These are phyloP conservation scores for Aurelia sp. DNA, from an alignment of 30 jellyfish, hydroid and myxozoan species.

Conservation along the genomic window DNA sequence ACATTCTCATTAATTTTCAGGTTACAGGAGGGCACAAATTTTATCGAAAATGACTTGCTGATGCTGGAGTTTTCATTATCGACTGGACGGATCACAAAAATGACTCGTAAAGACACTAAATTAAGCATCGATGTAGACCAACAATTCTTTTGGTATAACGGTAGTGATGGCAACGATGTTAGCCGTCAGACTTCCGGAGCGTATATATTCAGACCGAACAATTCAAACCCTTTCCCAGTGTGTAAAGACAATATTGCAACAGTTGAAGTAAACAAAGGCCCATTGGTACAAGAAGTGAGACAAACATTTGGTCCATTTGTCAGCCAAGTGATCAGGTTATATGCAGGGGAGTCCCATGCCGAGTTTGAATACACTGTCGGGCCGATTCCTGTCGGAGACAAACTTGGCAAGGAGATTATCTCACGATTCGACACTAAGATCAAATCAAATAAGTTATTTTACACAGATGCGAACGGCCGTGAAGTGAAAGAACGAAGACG, in stretches of 20 bases:
- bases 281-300: constrained; percentile 84
- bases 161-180: constrained; percentile 83
- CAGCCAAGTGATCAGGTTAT: constrained; percentile 89
- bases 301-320: constrained; percentile 93
- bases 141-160: constrained; percentile 95
- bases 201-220: constrained; percentile 88
- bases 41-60: no score
- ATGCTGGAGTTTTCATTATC: no score
- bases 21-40: no score
- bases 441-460: constrained; percentile 78
- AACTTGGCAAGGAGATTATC: constrained; percentile 90
- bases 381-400: constrained; percentile 91
- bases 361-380: constrained; percentile 95
- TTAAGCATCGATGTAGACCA: constrained; percentile 82
- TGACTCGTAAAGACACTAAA: constrained; percentile 72
- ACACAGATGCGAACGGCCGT: constrained; percentile 98
- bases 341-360: constrained; percentile 73
- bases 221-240: constrained; percentile 65
- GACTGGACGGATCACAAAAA: constrained; percentile 68
- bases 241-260: constrained; percentile 75
- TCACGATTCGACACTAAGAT: constrained; percentile 88
- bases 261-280: constrained; percentile 70
- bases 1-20: no score
- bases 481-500: constrained; percentile 86
- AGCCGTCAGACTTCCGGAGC: constrained; percentile 98